These are phyloP conservation scores for Agrotis exclamationis DNA, from an alignment of 2,888 invertebrate genomes.

Conservation along the genomic window DNA sequence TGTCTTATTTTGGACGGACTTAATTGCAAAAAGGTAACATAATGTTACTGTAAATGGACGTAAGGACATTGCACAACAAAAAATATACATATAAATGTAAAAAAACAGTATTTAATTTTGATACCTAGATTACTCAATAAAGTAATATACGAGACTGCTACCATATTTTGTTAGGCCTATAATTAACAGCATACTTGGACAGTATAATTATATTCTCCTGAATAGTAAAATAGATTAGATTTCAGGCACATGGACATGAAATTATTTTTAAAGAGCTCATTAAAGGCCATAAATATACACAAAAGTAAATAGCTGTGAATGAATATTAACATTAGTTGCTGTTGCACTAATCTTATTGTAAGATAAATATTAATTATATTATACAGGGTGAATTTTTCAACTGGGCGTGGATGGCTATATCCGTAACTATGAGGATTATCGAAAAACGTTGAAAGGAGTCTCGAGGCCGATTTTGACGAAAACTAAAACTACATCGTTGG, in stretches of 20 bases:
- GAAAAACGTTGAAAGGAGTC: no score
- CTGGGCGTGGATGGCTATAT: no score
- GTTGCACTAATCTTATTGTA: not conserved
- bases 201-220: not conserved
- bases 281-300: slow-evolving; percentile 7
- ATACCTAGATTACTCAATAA: slow-evolving; percentile 29
- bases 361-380: no score
- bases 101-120: not conserved
- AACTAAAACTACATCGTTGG: no score
- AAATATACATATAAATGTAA: slow-evolving; percentile 2
- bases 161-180: not conserved
- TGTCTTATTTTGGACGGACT: slow-evolving; percentile 39
- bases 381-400: no score
- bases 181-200: no score
- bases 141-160: slow-evolving; percentile 12
- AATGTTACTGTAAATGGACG: slow-evolving; percentile 15
- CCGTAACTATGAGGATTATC: no score
- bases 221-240: not conserved
- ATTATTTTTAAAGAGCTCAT: not conserved
- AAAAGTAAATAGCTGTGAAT: not conserved
- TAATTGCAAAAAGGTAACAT: slow-evolving; percentile 31
- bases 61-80: slow-evolving; percentile 19
- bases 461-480: no score
- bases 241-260: slow-evolving; percentile 14
- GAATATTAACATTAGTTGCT: slow-evolving; percentile 22